Percentiles rank a stretch among this genome's conserved stretches.
Evolutionary conservation across 2,113 vertebrate genomes (phyloP).

Genomic region (Coptodon bakossiorum): DNA sequence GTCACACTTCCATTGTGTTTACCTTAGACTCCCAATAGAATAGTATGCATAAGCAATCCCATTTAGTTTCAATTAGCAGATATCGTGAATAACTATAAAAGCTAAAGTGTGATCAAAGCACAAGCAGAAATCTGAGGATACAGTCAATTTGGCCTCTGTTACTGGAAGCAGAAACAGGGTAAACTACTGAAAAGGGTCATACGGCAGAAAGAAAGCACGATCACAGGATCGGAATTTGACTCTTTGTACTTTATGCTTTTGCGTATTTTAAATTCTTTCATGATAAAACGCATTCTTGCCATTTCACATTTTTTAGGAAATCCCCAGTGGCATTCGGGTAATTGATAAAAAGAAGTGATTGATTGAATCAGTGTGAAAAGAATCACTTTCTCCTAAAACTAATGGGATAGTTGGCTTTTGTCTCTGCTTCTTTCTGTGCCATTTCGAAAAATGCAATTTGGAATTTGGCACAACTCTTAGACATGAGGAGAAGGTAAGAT

Average conservation of each 20-base stretch:
- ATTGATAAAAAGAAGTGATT: not conserved
- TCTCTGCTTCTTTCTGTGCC: not conserved
- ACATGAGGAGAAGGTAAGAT: not conserved
- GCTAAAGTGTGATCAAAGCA: not conserved
- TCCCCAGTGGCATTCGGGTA: not conserved
- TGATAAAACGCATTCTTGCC: not conserved
- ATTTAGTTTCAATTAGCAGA: not conserved
- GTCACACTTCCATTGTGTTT: not conserved
- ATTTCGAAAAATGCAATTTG: not conserved
- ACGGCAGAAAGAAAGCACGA: not conserved
- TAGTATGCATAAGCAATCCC: not conserved
- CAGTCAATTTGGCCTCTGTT: not conserved
- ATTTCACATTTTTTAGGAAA: not conserved
- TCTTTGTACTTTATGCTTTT: not conserved
- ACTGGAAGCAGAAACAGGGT: not conserved
- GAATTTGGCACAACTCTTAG: not conserved
- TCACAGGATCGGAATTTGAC: not conserved
- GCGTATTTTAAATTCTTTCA: not conserved
- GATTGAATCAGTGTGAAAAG: not conserved
- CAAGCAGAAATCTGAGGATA: not conserved
- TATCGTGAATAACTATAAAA: constrained; percentile 28
- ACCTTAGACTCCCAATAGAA: not conserved
- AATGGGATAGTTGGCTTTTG: not conserved
- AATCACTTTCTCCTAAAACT: not conserved
- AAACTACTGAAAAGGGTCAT: not conserved